Evolutionary conservation across 1,140 invertebrate genomes (phyloP).

Genomic region (Cherax quadricarinatus): DNA sequence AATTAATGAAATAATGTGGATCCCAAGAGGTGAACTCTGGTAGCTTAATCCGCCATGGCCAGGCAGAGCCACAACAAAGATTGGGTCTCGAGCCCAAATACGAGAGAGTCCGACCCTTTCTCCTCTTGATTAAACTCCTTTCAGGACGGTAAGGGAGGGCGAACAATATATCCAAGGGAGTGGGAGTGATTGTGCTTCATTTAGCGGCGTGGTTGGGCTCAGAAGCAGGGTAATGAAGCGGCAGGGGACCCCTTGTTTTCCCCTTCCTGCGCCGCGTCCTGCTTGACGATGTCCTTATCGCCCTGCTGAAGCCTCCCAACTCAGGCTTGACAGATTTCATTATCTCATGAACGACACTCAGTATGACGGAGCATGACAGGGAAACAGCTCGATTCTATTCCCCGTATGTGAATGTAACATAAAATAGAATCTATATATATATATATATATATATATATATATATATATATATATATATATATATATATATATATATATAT

Average conservation of each 20-base stretch:
- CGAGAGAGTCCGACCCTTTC: conserved; percentile 5
- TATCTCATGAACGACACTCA: too few relatives aligned
- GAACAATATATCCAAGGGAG: conserved; percentile 13
- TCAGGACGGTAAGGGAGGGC: conserved; percentile 3
- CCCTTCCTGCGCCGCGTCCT: neutral
- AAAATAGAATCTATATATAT: too few relatives aligned
- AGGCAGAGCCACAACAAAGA: conserved; percentile 8
- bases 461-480: too few relatives aligned
- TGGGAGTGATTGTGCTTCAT: conserved; percentile 21
- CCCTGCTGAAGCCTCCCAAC: too few relatives aligned
- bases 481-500: too few relatives aligned
- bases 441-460: too few relatives aligned
- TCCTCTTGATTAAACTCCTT: conserved; percentile 37
- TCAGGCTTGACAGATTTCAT: too few relatives aligned
- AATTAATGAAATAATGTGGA: conserved; percentile 18
- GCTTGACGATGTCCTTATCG: too few relatives aligned
- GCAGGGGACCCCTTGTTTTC: neutral
- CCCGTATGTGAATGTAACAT: too few relatives aligned
- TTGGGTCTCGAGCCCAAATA: neutral
- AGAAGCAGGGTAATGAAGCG: neutral
- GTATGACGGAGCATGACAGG: too few relatives aligned
- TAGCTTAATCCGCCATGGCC: neutral
- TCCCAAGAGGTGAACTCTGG: conserved; percentile 15
- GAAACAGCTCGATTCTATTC: too few relatives aligned
- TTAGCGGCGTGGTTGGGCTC: neutral